Evolutionary conservation across 2,888 invertebrate genomes (phyloP), one percentile per base, ranked within the genome.

Genomic region (Dascillus cervinus): DNA sequence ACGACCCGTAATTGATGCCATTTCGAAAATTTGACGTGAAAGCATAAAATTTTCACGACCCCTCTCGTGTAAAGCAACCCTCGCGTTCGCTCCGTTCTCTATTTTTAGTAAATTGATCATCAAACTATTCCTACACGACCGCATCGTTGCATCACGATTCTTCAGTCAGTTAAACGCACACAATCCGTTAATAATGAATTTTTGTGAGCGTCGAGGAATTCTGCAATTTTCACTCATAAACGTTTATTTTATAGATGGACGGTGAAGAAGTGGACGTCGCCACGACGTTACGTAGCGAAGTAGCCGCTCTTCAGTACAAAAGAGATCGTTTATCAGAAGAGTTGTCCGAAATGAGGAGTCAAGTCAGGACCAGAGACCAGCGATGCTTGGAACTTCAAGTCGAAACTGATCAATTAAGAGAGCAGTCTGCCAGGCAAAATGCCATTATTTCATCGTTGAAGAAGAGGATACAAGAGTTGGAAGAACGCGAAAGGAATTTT

Each of bases 251-350:
- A 34, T 58, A 76, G 75, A 73, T 75, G 73, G 73, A 75, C 39
- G 66, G 69, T 17, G 58, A 65, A 37, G 62, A 60, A 25, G 53
- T 63, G 54, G 87, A 87, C 60, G 64, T 84, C 46, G 73, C 82
- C 13, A 86, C 86, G 19, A 72, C 81, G 5, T 66, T 89, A 37
- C 75, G 85, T 46, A 88, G 88, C 63, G 89, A 89, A 62, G 65
- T 89, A 46, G 89, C 89, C 10, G 88, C 79, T 2, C 67, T 87
- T 26, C 85, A 85, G 54, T 89, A 86, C 60, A 88, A 88, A 65
- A 72, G 84, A 39, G 88, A 89, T 58, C 79, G 86, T 37, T 70
- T 89, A 11, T 68, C 77, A 40, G 73, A 75, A 28, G 88, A 89
- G 72, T 80, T 87, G 62, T 71, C 56, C 41, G 62, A 62, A 26